These are phyloP conservation scores for Ascidia mentula DNA, from an alignment of 23 tunicate genomes.

Conservation along the genomic window DNA sequence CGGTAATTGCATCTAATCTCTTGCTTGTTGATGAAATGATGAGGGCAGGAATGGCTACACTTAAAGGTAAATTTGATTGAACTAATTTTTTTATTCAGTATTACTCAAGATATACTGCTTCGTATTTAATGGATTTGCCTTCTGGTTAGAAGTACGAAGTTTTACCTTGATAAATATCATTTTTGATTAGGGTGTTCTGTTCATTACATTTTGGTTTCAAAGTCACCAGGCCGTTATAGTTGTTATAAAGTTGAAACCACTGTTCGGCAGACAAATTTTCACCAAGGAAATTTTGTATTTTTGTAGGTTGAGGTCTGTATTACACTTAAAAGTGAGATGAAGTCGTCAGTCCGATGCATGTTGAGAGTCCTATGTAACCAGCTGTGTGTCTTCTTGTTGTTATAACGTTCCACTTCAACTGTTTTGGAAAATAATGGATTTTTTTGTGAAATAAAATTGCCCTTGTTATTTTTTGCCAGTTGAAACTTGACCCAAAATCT, in stretches of 20 bases:
- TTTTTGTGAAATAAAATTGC: background rate
- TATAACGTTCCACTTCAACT: background rate
- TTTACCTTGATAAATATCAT: background rate
- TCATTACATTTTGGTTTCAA: background rate
- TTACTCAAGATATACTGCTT: too few relatives aligned
- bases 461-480: too few relatives aligned
- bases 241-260: background rate
- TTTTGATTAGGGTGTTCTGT: background rate
- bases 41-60: constrained; percentile 99
- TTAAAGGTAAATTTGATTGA: constrained; percentile 55
- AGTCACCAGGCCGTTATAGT: background rate
- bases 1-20: constrained; percentile 91
- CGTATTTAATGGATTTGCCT: background rate
- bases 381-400: background rate
- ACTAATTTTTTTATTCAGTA: too few relatives aligned
- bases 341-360: constrained; percentile 1
- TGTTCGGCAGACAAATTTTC: too few relatives aligned
- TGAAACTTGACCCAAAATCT: too few relatives aligned
- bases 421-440: background rate
- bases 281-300: too few relatives aligned
- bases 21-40: constrained; percentile 98
- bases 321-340: background rate
- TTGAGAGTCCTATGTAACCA: background rate
- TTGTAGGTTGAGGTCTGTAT: too few relatives aligned
- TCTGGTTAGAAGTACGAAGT: background rate